Base-by-base conservation (phyloP, 2,888 invertebrate genomes). In the Galeruca laticollis region DNA sequence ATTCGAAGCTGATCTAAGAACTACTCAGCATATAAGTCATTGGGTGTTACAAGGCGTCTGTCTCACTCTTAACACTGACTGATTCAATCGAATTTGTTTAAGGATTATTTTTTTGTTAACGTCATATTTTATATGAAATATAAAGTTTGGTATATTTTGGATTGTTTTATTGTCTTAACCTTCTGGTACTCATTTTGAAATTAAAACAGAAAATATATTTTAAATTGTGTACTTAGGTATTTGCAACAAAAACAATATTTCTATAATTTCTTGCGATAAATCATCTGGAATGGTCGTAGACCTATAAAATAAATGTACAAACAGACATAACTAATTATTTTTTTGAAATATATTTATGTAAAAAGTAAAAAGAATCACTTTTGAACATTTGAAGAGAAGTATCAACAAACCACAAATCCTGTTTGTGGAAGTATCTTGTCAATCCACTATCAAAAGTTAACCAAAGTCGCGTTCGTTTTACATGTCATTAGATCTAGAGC, bases 31-130 rank as follows among this genome's bases (percentile, higher is more conserved):
- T 83, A 86, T 88, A 73, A 96, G 95, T 81, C 94, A 94, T 83
- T 97, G 97, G 97, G 89, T 96, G 40, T 86, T 97, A 59, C 96
- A 96, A 84, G 96, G 96, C 11, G 95, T 96, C 73, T 96, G 95
- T 82, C 89, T 97, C 62, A 89, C 94, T 67, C 89, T 97, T 80
- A 97, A 97, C 84, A 92, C 92, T 0, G 96, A 97, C 54, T 79
- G 74, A 75, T 56, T 26, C 26, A 43, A 26, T 26, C 6, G 6
- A 26, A 6, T 5, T 37, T 37, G n/a, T 18, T 18, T 18, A 47
- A 47, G 18, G 6, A 47, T 15, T 18, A 15, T 15, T 47, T 18
- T 47, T 15, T 18, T 2, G 8, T 15, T 18, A 47, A 47, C 1
- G 47, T 47, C 5, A 18, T 37, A 37, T 47, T 47, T 47, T 47